These are phyloP conservation scores for Phaethornis superciliosus DNA, from an alignment of 2,113 vertebrate species.

Conservation along the genomic window DNA sequence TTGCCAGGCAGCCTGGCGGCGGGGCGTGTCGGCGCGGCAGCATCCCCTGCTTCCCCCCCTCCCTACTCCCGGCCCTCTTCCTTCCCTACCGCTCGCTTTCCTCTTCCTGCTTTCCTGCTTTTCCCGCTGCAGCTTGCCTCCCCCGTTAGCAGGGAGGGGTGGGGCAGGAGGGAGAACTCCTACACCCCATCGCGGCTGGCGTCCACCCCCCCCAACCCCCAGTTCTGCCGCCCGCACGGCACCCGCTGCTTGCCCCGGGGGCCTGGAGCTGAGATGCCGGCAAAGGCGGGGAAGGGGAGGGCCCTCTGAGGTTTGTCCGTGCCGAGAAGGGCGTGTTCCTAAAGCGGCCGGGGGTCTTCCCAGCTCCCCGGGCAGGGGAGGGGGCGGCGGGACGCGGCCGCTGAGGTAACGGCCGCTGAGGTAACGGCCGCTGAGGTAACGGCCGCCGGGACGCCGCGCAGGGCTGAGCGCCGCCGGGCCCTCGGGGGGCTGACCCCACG, in stretches of 20 bases:
- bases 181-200: background rate
- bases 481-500: fast-evolving
- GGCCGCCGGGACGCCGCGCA: background rate
- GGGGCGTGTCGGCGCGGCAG: slow-evolving; percentile 20
- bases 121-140: background rate
- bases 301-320: background rate
- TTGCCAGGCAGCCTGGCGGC: background rate
- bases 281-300: too few relatives aligned
- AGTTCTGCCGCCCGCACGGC: background rate
- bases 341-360: fast-evolving
- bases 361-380: too few relatives aligned
- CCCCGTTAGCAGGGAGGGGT: too few relatives aligned
- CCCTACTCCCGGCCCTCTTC: background rate
- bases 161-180: too few relatives aligned
- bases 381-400: background rate
- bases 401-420: too few relatives aligned
- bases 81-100: background rate
- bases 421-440: too few relatives aligned
- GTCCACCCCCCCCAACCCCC: background rate
- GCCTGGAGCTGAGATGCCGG: background rate
- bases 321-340: background rate
- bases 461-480: background rate
- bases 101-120: background rate
- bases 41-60: background rate
- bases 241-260: background rate